Evolutionary conservation across 2,797 vertebrate species (phyloP), one percentile per base, ranked within the genome.

Genomic region (Cottoperca gobio): DNA sequence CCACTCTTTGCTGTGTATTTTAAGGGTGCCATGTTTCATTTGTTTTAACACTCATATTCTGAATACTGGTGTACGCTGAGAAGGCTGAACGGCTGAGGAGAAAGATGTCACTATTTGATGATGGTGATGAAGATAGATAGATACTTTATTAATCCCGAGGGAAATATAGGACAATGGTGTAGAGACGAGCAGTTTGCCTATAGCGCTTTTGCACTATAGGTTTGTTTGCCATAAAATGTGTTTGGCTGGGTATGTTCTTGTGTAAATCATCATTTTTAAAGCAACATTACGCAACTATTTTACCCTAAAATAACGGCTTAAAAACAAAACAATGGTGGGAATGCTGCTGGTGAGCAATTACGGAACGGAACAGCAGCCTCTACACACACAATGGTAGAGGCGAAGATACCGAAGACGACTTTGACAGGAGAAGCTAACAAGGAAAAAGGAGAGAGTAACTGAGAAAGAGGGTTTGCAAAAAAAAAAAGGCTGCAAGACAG

Each of bases 11-110:
- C 83, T 81, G 68, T 78, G 74, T 87, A 67, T 89, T 86, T 87
- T 66, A 28, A 79, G 64, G 85, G 85, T 89, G 87, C 82, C 42
- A 45, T 79, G 79, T 91, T 92, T 86, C 83, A 85, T 81, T 82
- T 86, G 76, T 70, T 81, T 88, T 62, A 66, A 80, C 68, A 63
- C 65, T 85, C 65, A 78, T 81, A 74, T 84, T 84, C 28, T 79
- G 28, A 49, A 19, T 28, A 33, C n/a, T 24, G 17, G 43, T 31
- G 8, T 55, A 31, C 50, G 33, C 35, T 11, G 37, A 46, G 31
- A 40, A 61, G 42, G 26, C 42, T 23, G 74, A 60, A 71, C 43
- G 53, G 21, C 26, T 5, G 12, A 2, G 9, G 40, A 73, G 42
- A 70, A 63, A 6, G 66, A 71, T 63, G 54, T 19, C 70, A 45